A percentile compares a stretch with the other conserved stretches of the same genome.
phyloP scores from a whole-genome alignment of 2,113 vertebrate species.

The Otocyon megalotis region DNA sequence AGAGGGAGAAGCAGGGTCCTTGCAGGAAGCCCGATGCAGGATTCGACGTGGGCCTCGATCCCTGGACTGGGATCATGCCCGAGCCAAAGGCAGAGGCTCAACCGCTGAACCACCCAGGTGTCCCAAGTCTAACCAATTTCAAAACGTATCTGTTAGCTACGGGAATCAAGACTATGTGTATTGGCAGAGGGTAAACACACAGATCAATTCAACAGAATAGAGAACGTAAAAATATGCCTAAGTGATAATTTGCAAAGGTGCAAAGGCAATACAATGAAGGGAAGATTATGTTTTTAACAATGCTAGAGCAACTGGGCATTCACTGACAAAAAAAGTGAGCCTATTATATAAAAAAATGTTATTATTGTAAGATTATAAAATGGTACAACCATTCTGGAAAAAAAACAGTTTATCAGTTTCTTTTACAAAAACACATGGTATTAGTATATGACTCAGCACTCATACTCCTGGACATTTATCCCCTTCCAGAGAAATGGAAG shows the following conservation, averaged over 20 bases:
- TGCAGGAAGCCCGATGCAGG: too few relatives aligned
- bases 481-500: neutral
- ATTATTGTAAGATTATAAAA: neutral
- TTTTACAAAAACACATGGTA: neutral
- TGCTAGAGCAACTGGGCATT: neutral
- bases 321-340: neutral
- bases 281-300: neutral
- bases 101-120: too few relatives aligned
- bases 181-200: neutral
- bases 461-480: neutral
- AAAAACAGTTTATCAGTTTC: neutral
- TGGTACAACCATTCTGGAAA: neutral
- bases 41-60: too few relatives aligned
- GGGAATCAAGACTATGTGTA: neutral
- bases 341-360: neutral
- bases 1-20: too few relatives aligned
- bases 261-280: neutral
- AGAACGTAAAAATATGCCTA: neutral
- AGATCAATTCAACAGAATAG: neutral
- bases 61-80: too few relatives aligned
- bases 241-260: neutral
- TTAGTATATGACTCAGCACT: neutral
- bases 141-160: neutral
- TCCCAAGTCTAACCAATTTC: neutral
- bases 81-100: too few relatives aligned